Conservation (phyloP, 2,888 invertebrate species). For the Diachrysia chrysitis region DNA sequence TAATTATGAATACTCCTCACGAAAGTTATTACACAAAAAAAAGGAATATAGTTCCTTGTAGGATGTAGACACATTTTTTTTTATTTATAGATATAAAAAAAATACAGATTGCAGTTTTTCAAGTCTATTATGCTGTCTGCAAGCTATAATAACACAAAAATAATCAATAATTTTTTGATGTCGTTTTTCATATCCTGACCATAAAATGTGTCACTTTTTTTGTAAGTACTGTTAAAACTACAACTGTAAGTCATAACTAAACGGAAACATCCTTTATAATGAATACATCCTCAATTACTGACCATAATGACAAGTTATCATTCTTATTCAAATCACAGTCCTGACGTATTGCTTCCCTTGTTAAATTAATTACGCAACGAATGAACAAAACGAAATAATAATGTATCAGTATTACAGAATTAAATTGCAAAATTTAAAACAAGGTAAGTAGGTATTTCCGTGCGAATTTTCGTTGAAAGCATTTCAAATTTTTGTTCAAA, state of each 20-base stretch:
- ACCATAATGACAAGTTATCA: constrained; percentile 3
- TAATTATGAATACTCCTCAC: too few relatives aligned
- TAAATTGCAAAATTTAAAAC: neutral
- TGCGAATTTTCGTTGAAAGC: neutral
- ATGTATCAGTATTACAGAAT: neutral
- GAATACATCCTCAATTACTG: constrained; percentile 5
- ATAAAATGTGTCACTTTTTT: neutral
- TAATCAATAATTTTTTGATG: too few relatives aligned
- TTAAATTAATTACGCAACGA: neutral
- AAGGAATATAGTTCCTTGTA: too few relatives aligned
- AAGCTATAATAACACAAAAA: too few relatives aligned
- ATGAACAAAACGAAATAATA: neutral
- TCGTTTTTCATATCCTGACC: neutral
- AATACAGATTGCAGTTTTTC: too few relatives aligned
- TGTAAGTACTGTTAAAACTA: neutral
- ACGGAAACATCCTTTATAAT: constrained; percentile 2
- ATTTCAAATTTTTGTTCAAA: neutral
- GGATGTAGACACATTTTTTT: too few relatives aligned
- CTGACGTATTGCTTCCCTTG: constrained; percentile 2
- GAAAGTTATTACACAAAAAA: too few relatives aligned
- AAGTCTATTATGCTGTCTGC: too few relatives aligned
- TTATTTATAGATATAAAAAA: too few relatives aligned
- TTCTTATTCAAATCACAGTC: neutral
- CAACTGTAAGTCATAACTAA: neutral
- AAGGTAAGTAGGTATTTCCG: neutral